phyloP scores from a whole-genome alignment of 2,888 invertebrate genomes.

The Chydorus sphaericus region DNA sequence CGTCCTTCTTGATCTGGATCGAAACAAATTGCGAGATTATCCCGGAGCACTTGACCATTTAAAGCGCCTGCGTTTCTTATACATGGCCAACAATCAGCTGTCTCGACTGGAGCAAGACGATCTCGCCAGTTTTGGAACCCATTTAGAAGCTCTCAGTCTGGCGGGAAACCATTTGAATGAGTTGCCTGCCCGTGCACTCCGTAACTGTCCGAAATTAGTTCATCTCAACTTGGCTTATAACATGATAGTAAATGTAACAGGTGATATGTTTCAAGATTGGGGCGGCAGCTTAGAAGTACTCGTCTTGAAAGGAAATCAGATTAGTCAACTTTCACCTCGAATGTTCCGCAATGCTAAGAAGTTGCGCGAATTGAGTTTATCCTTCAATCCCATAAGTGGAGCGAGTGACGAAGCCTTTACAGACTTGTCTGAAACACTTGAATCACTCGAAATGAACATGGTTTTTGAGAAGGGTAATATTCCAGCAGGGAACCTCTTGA shows the following conservation, averaged over 20 bases:
- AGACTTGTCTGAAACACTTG: constrained; percentile 56
- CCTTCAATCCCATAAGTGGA: constrained; percentile 74
- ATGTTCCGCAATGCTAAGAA: constrained; percentile 57
- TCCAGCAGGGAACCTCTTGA: constrained; percentile 52
- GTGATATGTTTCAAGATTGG: constrained; percentile 63
- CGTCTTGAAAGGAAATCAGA: constrained; percentile 66
- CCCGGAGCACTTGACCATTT: constrained; percentile 54
- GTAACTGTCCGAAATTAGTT: constrained; percentile 56
- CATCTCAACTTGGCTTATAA: constrained; percentile 82
- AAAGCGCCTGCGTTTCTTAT: constrained; percentile 57
- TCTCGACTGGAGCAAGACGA: constrained; percentile 46
- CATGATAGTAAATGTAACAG: constrained; percentile 57
- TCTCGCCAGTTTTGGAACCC: constrained; percentile 39
- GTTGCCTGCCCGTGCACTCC: constrained; percentile 34
- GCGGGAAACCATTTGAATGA: constrained; percentile 20
- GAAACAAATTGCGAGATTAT: constrained; percentile 53
- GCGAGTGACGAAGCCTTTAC: constrained; percentile 66
- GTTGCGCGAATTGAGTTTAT: constrained; percentile 73
- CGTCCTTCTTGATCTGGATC: constrained; percentile 68
- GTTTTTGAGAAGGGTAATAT: constrained; percentile 58
- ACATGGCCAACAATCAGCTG: constrained; percentile 64
- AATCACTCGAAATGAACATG: constrained; percentile 72
- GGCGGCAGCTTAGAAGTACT: constrained; percentile 63
- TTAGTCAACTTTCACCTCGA: constrained; percentile 49
- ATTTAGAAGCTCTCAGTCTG: constrained; percentile 47